Evolutionary conservation across 1,140 invertebrate species (phyloP).

Genomic region (Drosophila busckii): DNA sequence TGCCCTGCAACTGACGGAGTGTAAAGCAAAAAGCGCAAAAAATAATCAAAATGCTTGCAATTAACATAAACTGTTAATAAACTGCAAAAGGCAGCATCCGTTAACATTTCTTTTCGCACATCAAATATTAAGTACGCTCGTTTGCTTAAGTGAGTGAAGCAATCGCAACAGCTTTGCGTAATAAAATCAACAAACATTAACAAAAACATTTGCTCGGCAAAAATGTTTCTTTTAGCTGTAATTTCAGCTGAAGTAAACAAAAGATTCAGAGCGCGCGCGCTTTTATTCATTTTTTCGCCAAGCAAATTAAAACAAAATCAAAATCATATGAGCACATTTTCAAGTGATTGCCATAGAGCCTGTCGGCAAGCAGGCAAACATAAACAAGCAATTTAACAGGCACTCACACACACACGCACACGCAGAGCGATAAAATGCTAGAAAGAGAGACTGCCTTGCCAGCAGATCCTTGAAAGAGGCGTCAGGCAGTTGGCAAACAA

Average conservation of each 20-base stretch:
- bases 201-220: slow-evolving; percentile 38
- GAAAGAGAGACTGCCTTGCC: background rate
- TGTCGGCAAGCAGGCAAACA: slow-evolving; percentile 50
- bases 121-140: slow-evolving; percentile 58
- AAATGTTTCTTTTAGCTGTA: slow-evolving; percentile 2
- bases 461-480: slow-evolving; percentile 29
- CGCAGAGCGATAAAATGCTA: slow-evolving; percentile 10
- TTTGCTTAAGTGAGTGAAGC: slow-evolving; percentile 52
- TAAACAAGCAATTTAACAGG: slow-evolving; percentile 76
- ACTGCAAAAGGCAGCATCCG: background rate
- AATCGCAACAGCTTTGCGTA: slow-evolving; percentile 34
- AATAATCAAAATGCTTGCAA: slow-evolving; percentile 31
- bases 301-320: slow-evolving; percentile 73
- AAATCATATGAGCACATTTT: slow-evolving; percentile 73
- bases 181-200: slow-evolving; percentile 68
- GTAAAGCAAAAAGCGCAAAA: slow-evolving; percentile 13
- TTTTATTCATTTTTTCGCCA: slow-evolving; percentile 17
- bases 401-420: slow-evolving; percentile 38
- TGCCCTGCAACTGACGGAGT: slow-evolving; percentile 29
- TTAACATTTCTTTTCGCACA: background rate
- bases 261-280: background rate
- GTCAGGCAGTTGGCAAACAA: slow-evolving; percentile 70
- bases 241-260: slow-evolving; percentile 9
- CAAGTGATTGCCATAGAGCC: slow-evolving; percentile 52
- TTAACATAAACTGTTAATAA: slow-evolving; percentile 26